These are phyloP conservation scores for Hippopotamus amphibius DNA, from an alignment of 2,113 vertebrate species.

Conservation along the genomic window DNA sequence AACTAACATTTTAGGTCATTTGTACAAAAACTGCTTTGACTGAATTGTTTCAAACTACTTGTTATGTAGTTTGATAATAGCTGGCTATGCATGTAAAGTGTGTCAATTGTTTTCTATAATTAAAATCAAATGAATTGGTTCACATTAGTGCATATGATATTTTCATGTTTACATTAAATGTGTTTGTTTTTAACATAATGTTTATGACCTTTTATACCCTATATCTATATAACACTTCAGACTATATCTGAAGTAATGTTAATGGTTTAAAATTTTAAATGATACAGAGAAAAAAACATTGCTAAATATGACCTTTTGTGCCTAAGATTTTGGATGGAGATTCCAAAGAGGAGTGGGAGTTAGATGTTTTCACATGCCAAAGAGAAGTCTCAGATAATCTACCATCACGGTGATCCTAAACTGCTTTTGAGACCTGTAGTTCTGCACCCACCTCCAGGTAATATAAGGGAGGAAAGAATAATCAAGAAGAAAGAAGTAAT, in stretches of 20 bases:
- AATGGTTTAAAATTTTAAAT: neutral
- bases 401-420: accelerated
- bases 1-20: neutral
- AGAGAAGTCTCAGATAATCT: neutral
- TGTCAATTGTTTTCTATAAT: neutral
- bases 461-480: neutral
- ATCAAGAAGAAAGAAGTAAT: neutral
- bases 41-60: neutral
- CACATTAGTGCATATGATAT: neutral
- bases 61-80: neutral
- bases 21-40: neutral
- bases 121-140: neutral
- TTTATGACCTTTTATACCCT: neutral
- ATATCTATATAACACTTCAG: no score
- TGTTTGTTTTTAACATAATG: neutral
- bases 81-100: neutral
- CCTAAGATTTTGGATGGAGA: neutral
- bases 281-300: neutral
- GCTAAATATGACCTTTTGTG: neutral
- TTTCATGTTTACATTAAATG: neutral
- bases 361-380: neutral
- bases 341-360: neutral
- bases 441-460: neutral
- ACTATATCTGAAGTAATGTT: neutral
- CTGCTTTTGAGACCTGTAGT: neutral